Evolutionary conservation across 2,113 vertebrate genomes (phyloP).

Genomic region (Pseudois nayaur): DNA sequence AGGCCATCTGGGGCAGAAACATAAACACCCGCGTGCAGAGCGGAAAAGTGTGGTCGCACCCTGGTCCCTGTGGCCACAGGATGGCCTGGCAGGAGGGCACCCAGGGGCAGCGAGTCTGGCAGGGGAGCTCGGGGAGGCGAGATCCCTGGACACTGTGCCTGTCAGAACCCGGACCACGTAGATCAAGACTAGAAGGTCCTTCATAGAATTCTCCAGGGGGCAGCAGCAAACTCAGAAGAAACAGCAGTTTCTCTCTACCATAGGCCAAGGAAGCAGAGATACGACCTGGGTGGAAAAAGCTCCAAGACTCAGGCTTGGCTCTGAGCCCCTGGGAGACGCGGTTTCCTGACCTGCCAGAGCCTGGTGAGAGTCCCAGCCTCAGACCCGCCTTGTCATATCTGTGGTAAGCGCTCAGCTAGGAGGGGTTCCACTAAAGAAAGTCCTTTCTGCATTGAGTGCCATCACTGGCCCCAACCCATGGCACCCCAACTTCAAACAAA

Average conservation of each 20-base stretch:
- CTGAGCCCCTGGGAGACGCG: rapidly evolving
- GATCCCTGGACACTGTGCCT: no score
- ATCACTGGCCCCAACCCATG: rapidly evolving
- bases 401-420: rapidly evolving
- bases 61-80: neutral
- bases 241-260: neutral
- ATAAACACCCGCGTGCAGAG: neutral
- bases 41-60: neutral
- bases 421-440: neutral
- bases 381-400: rapidly evolving
- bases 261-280: neutral
- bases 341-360: neutral
- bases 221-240: neutral
- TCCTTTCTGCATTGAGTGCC: neutral
- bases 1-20: neutral
- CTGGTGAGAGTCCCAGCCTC: neutral
- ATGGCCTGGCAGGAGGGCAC: neutral
- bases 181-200: neutral
- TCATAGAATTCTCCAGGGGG: neutral
- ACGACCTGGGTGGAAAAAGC: neutral
- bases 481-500: neutral
- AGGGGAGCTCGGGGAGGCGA: rapidly evolving
- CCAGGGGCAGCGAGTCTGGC: neutral
- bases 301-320: neutral
- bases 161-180: rapidly evolving